Conservation (phyloP, 2,797 vertebrate genomes). For the Molossus alvarezi region DNA sequence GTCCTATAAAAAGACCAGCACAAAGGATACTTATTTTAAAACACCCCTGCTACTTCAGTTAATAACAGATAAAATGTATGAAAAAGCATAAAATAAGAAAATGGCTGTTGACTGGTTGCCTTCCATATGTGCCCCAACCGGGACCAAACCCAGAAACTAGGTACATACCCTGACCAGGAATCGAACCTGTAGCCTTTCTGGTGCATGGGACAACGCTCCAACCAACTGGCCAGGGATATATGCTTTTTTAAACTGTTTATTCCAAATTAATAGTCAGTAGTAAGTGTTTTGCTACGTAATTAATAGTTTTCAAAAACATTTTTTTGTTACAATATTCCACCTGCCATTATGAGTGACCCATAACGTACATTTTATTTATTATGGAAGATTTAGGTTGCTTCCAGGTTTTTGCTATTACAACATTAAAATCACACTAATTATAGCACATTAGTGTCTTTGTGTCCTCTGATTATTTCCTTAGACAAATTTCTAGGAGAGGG, state of each 20-base stretch:
- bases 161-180: no score
- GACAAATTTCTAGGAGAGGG: not conserved
- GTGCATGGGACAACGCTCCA: no score
- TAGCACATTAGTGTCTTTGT: not conserved
- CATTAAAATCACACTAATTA: not conserved
- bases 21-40: not conserved
- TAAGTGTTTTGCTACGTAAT: not conserved
- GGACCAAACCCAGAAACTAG: no score
- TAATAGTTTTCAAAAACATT: not conserved
- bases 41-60: not conserved
- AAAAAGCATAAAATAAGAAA: not conserved
- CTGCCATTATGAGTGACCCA: not conserved
- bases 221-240: no score
- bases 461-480: constrained; percentile 10
- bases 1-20: constrained; percentile 90
- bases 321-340: not conserved
- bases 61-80: not conserved
- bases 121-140: no score
- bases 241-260: not conserved
- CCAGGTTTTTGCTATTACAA: not conserved
- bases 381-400: not conserved
- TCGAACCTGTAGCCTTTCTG: no score
- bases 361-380: constrained; percentile 12
- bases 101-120: no score
- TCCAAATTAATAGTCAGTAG: not conserved